These are phyloP conservation scores for Neomorphus geoffroyi DNA, from an alignment of 2,797 vertebrate species.

Conservation along the genomic window DNA sequence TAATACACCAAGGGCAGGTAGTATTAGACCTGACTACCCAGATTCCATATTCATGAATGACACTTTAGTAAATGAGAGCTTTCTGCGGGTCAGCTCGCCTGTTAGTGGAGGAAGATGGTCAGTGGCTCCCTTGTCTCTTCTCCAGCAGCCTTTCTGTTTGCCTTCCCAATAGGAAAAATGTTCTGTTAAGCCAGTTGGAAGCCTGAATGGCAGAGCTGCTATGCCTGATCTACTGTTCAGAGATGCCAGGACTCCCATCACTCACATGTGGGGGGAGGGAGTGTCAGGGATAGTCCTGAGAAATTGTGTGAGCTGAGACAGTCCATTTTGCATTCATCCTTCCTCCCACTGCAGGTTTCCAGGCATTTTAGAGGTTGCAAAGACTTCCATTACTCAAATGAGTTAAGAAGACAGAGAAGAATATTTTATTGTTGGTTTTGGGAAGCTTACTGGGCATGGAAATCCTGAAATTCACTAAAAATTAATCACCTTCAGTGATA, in stretches of 20 bases:
- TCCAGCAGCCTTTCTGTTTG: slow-evolving; percentile 12
- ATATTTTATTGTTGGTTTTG: not conserved
- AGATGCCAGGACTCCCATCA: not conserved
- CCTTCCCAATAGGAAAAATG: not conserved
- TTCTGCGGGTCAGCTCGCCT: not conserved
- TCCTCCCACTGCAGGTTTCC: not conserved
- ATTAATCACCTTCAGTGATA: not conserved
- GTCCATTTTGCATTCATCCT: not conserved
- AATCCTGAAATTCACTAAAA: not conserved
- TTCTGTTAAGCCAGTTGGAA: not conserved
- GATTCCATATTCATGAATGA: not conserved
- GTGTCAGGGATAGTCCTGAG: not conserved
- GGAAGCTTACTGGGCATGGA: not conserved
- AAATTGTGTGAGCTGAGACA: not conserved
- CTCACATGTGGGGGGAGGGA: not conserved
- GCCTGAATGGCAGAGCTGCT: slow-evolving; percentile 6
- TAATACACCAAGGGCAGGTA: not conserved
- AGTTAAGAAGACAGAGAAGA: not conserved
- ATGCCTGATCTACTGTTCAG: not conserved
- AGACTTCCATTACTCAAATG: not conserved
- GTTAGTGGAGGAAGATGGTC: not conserved
- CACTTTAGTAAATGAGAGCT: not conserved
- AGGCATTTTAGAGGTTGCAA: not conserved
- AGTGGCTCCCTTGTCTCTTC: not conserved
- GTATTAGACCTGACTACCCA: not conserved